These are phyloP conservation scores for Brachypalpus laphriformis DNA, from an alignment of 2,888 invertebrate genomes.

Conservation along the genomic window DNA sequence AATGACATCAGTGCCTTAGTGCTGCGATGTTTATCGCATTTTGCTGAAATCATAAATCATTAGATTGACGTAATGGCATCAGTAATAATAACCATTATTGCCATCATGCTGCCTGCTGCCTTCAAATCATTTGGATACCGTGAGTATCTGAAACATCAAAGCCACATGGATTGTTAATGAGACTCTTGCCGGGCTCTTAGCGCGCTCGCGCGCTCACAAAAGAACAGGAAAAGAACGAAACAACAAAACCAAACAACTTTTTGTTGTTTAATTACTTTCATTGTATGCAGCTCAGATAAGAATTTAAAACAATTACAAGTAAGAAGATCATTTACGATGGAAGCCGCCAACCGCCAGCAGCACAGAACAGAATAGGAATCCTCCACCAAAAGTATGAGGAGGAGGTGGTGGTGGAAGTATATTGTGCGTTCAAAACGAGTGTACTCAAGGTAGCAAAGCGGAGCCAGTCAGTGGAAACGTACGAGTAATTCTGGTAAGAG, in stretches of 20 bases:
- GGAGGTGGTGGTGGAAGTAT: not conserved
- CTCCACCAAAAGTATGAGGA: not conserved
- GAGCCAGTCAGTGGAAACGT: constrained; percentile 57
- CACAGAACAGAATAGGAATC: constrained; percentile 1
- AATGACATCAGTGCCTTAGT: constrained; percentile 13
- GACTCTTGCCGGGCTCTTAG: constrained; percentile 52
- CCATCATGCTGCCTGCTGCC: constrained; percentile 43
- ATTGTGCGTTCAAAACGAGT: constrained; percentile 45
- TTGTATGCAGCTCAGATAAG: constrained; percentile 67
- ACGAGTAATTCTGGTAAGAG: constrained; percentile 30
- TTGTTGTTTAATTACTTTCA: constrained; percentile 68
- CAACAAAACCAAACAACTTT: constrained; percentile 31
- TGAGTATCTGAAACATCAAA: constrained; percentile 28
- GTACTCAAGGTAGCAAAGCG: constrained; percentile 30
- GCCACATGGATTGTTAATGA: constrained; percentile 49
- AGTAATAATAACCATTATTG: constrained; percentile 64
- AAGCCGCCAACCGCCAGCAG: not conserved
- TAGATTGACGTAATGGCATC: constrained; percentile 71
- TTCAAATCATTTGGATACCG: constrained; percentile 42
- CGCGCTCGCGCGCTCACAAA: constrained; percentile 27
- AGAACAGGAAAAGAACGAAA: constrained; percentile 62
- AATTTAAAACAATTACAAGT: constrained; percentile 60
- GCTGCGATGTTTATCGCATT: constrained; percentile 53
- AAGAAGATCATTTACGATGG: constrained; percentile 63
- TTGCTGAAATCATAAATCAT: constrained; percentile 73